phyloP scores from a whole-genome alignment of 2,888 invertebrate genomes.

The Macrosoma leucophasiata region DNA sequence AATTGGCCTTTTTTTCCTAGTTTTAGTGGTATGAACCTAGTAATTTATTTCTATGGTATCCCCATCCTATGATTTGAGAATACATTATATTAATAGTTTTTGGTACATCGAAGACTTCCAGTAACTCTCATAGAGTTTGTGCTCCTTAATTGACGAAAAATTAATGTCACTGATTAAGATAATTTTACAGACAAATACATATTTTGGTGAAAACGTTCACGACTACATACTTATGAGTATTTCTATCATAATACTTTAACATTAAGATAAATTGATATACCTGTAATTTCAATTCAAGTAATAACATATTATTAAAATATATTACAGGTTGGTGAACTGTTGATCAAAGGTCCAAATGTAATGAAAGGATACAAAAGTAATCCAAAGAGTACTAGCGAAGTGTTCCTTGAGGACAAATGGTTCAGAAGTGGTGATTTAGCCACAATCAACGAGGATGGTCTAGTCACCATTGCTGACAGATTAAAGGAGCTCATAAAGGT shows the following conservation, averaged over 20 bases:
- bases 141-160: neutral
- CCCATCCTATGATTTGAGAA: neutral
- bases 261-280: neutral
- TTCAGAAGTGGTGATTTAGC: conserved; percentile 82
- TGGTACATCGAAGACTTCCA: neutral
- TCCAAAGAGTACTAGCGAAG: conserved; percentile 39
- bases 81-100: neutral
- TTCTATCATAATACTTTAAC: neutral
- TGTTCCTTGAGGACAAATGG: conserved; percentile 83
- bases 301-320: conserved; percentile 5
- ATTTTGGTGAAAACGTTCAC: neutral
- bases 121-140: neutral
- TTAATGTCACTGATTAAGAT: neutral
- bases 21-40: neutral
- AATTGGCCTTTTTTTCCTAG: neutral
- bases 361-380: conserved; percentile 88
- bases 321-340: conserved; percentile 79
- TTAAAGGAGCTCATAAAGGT: conserved; percentile 19
- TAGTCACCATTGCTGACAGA: conserved; percentile 56
- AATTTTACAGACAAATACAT: neutral
- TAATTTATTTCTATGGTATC: too few species aligned
- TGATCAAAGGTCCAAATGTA: conserved; percentile 83
- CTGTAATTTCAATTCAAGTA: conserved; percentile 1
- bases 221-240: neutral
- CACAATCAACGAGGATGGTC: conserved; percentile 47